Evolutionary conservation across 2,797 vertebrate genomes (phyloP).

Genomic region (Acipenser oxyrinchus): DNA sequence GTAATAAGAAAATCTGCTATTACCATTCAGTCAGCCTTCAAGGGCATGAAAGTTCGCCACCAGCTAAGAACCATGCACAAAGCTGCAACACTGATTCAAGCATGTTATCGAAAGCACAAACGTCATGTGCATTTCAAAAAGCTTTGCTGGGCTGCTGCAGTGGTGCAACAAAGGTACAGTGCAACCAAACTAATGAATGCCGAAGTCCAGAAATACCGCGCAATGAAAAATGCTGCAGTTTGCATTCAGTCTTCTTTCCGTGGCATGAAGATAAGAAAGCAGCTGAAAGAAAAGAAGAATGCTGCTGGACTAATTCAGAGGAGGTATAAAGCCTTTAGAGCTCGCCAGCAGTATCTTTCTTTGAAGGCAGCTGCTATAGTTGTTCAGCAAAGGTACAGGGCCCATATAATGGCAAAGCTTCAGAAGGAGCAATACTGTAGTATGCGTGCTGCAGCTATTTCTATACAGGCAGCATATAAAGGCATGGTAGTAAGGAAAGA

Average conservation of each 20-base stretch:
- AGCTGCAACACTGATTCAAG: constrained; percentile 56
- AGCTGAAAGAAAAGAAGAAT: constrained; percentile 39
- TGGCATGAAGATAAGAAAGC: constrained; percentile 43
- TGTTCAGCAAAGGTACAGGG: constrained; percentile 53
- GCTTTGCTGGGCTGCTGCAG: constrained; percentile 32
- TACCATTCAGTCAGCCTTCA: constrained; percentile 56
- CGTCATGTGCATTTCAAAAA: constrained; percentile 38
- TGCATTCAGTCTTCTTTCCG: constrained; percentile 54
- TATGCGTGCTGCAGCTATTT: constrained; percentile 35
- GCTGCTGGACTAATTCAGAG: constrained; percentile 60
- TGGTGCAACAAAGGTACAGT: constrained; percentile 48
- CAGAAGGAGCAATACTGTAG: constrained; percentile 32
- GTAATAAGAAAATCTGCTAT: constrained; percentile 32
- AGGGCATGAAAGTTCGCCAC: constrained; percentile 50
- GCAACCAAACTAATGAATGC: constrained; percentile 34
- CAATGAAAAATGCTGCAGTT: constrained; percentile 33
- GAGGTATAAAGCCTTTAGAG: constrained; percentile 36
- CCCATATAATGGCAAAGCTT: constrained; percentile 32
- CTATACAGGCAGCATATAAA: constrained; percentile 53
- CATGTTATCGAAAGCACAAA: constrained; percentile 47
- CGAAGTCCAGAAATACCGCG: constrained; percentile 37
- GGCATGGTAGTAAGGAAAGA: constrained; percentile 43
- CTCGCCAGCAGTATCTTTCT: constrained; percentile 42
- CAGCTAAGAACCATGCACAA: constrained; percentile 33
- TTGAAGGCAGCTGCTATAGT: constrained; percentile 39